Evolutionary conservation across 92 coral and sea anemone genomes (phyloP).

Genomic region (Galaxea fascicularis): DNA sequence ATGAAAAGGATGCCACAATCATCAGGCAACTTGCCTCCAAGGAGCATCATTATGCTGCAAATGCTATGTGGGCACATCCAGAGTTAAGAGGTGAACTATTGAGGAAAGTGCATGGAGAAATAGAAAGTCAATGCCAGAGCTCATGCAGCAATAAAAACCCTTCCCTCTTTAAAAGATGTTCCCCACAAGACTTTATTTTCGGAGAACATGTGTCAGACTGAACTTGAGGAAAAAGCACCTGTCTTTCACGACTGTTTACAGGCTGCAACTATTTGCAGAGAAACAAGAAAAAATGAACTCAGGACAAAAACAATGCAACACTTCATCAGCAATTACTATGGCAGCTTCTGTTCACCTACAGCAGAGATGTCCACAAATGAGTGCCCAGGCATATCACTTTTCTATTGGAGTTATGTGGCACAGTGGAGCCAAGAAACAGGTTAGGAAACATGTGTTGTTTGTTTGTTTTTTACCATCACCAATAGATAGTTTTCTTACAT

Average conservation of each 20-base stretch:
- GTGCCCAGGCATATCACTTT: conserved; percentile 64
- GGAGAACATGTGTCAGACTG: conserved; percentile 47
- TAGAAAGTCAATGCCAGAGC: conserved; percentile 42
- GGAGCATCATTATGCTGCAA: conserved; percentile 62
- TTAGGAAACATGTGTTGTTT: background rate
- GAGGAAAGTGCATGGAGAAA: conserved; percentile 39
- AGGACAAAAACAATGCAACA: background rate
- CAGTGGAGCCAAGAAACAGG: conserved; percentile 80
- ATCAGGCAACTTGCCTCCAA: conserved; percentile 53
- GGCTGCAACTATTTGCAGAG: background rate
- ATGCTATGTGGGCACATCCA: conserved; percentile 61
- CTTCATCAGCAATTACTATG: conserved; percentile 40
- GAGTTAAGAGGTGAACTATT: conserved; percentile 45
- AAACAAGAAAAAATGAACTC: conserved; percentile 19
- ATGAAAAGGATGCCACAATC: conserved; percentile 48
- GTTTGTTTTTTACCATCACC: background rate
- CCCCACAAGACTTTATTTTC: conserved; percentile 47
- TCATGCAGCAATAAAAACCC: conserved; percentile 56
- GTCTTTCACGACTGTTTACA: conserved; percentile 39
- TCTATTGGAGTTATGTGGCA: conserved; percentile 75
- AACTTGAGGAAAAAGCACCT: conserved; percentile 63
- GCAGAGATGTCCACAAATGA: conserved; percentile 69
- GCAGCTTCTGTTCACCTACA: conserved; percentile 70
- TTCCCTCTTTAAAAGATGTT: conserved; percentile 47
- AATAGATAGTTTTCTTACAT: background rate